Conservation (phyloP, 2,888 invertebrate species). For the Himalopsyche japonica region DNA sequence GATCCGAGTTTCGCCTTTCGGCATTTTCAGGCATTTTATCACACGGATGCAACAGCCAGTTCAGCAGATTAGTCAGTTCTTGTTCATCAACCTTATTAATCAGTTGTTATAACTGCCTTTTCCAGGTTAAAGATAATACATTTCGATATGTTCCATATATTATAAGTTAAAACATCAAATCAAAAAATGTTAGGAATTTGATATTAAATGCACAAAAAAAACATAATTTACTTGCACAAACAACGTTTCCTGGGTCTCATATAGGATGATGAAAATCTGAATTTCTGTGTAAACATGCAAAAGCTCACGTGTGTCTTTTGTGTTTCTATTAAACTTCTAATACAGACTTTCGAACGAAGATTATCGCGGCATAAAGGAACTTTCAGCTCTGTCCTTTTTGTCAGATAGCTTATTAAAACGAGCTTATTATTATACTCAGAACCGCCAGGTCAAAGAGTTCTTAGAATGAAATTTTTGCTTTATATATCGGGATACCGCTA, state of each 20-base stretch:
- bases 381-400: neutral
- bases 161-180: too few species aligned
- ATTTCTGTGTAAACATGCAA: neutral
- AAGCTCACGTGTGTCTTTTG: neutral
- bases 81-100: too few species aligned
- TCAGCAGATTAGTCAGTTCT: too few species aligned
- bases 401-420: neutral
- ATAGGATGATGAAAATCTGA: neutral
- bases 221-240: neutral
- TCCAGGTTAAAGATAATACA: too few species aligned
- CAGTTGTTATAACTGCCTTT: too few species aligned
- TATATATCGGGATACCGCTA: too few species aligned
- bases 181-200: too few species aligned
- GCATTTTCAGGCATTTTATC: too few species aligned
- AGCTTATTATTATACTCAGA: neutral
- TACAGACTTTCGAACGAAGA: neutral
- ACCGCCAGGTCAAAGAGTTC: neutral
- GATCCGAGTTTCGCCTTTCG: too few species aligned
- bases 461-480: neutral
- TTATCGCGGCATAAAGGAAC: neutral
- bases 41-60: too few species aligned
- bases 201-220: too few species aligned
- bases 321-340: neutral
- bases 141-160: too few species aligned
- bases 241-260: neutral